Evolutionary conservation across 1,140 invertebrate species (phyloP).

Genomic region (Drosophila quadrilineata): DNA sequence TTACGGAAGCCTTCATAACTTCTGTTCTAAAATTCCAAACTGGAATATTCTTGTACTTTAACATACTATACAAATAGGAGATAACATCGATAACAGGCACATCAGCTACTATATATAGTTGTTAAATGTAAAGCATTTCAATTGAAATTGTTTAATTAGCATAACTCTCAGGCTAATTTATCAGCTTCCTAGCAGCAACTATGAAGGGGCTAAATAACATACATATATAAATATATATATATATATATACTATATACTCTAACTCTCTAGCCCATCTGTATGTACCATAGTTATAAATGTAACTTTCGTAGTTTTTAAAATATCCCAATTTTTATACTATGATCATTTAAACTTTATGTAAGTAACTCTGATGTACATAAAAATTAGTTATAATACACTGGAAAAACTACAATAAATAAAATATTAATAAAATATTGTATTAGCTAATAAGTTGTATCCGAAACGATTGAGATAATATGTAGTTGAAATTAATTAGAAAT

Average conservation of each 20-base stretch:
- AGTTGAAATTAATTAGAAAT: constrained; percentile 59
- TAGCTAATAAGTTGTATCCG: constrained; percentile 44
- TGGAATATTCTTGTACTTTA: constrained; percentile 55
- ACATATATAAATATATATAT: constrained; percentile 7
- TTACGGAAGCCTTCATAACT: too few species aligned
- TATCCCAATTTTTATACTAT: constrained; percentile 47
- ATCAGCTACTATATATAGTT: constrained; percentile 5
- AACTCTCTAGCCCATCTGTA: too few species aligned
- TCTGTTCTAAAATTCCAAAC: constrained; percentile 30
- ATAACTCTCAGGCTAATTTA: constrained; percentile 36
- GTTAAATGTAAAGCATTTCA: constrained; percentile 41
- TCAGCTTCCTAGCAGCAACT: constrained; percentile 43
- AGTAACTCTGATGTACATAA: constrained; percentile 64
- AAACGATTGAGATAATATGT: constrained; percentile 32
- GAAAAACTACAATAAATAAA: constrained; percentile 6
- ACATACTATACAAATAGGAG: constrained; percentile 12
- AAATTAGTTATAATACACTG: constrained; percentile 35
- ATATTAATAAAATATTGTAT: constrained; percentile 12
- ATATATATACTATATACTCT: too few species aligned
- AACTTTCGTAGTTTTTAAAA: constrained; percentile 27
- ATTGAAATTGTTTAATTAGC: constrained; percentile 4
- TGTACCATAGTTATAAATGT: constrained; percentile 15
- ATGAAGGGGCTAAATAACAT: constrained; percentile 11
- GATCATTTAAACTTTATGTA: constrained; percentile 60
- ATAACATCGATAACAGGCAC: not conserved